These are phyloP conservation scores for Casuarius casuarius DNA, from an alignment of 2,113 vertebrate genomes.

Conservation along the genomic window DNA sequence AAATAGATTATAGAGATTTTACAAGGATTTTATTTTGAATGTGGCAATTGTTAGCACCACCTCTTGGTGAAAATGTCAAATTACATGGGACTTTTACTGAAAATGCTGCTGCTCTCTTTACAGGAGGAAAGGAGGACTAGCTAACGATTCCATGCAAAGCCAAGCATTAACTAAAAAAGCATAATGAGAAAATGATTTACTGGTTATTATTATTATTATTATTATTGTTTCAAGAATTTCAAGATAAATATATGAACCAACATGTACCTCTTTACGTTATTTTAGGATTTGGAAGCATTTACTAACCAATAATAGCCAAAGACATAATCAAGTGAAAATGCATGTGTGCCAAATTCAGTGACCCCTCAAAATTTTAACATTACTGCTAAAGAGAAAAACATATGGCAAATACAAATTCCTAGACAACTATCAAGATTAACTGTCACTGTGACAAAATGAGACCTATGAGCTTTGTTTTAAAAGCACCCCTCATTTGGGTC, in stretches of 20 bases:
- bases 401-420: neutral
- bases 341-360: neutral
- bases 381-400: constrained; percentile 7
- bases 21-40: neutral
- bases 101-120: neutral
- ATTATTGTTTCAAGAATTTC: neutral
- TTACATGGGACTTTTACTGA: neutral
- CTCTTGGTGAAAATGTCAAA: constrained; percentile 20
- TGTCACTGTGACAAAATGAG: neutral
- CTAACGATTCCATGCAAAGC: neutral
- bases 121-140: neutral
- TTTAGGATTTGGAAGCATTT: neutral
- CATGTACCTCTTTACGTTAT: neutral
- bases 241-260: neutral
- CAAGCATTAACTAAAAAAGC: neutral
- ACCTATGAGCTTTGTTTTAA: neutral
- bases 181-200: neutral
- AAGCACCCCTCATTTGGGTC: neutral
- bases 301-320: neutral
- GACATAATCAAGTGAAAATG: neutral
- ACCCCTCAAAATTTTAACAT: neutral
- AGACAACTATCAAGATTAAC: neutral
- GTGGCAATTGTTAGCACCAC: constrained; percentile 33
- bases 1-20: constrained; percentile 22
- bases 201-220: neutral